Base-by-base conservation (phyloP, 1,140 invertebrate species). In the Hetaerina americana region DNA sequence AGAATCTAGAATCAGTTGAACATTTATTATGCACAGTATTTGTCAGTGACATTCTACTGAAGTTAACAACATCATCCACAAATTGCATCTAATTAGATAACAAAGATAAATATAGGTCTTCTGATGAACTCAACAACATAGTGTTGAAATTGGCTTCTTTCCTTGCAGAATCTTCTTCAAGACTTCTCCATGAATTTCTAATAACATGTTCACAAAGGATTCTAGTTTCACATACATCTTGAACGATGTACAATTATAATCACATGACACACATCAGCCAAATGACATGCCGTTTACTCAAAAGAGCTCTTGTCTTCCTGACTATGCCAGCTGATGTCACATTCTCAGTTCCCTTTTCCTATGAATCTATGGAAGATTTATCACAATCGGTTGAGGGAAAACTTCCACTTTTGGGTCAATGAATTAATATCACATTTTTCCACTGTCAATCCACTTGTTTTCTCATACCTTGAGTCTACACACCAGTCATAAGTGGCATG, bases 401-500 rank as follows among this genome's bases (percentile, higher is more conserved):
- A 28, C 18, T 29, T 40, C 90, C 90, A 93, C 76, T 85, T 84
- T 78, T 93, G 91, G 72, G 87, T 86, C 28, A 84, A 80, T 24
- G 85, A 81, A 24, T 81, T 84, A 8, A 85, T 85, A 76, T 92
- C 89, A 80, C 91, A 93, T 74, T 85, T 84, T 78, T 90, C 87
- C 0, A 86, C 89, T 66, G 87, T 88, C 10, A 93, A 83, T 1
- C 90, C 90, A 72, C 84, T 84, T 22, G 83, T 83, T 70, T 86
- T 84, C 71, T 86, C 85, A 76, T 85, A 82, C 72, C 83, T 79
- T 49, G 92, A 88, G 81, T 96, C 93, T 28, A 96, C 82, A 79
- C 94, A 96, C 5, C 94, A 85, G 28, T 91, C 88, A 18, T 90
- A 85, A 71, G 87, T 86, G 5, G 85, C 85, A 78, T 92, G 91